Base-by-base conservation (phyloP, 37 sponge, comb jelly and placozoan species). In the Beroe ovata region DNA sequence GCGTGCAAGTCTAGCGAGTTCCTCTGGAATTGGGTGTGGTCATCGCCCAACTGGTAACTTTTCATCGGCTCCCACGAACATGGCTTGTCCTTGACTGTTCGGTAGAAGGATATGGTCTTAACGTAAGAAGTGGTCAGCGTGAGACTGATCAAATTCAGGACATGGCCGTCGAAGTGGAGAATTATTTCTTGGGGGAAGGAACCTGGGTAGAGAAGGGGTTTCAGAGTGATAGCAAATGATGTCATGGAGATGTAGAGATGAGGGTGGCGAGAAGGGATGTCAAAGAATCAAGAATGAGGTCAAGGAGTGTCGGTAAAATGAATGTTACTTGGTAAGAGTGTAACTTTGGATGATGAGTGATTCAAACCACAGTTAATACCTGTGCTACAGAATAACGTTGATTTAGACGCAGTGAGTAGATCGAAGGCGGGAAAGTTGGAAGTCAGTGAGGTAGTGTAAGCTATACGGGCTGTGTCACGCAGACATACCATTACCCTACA, bases 121-220 rank as follows among this genome's bases (percentile, higher is more conserved):
- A 77, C 28, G 54, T 77, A 77, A 26, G 84, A 77, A n/a, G 84
- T 32, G 42, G 54, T 40, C 3, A 77, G 20, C n/a, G 19, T 11
- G 28, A 77, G 42, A 23, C 36, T 42, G 54, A 77, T 33, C n/a
- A 77, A 54, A 29, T 77, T 77, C 42, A 77, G 3, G 47, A 77
- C 84, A 66, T 66, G 69, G 4, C 38, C 38, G 22, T 39, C 26
- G 54, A 77, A 77, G 54, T 77, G 42, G 21, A 77, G 42, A 23
- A 77, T 40, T 8, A 77, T 39, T 77, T 77, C 84, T 77, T 77
- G 84, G 26, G 84, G 84, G 21, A 77, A 77, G n/a, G 54, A 42
- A 40, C 84, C 84, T 77, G 54, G 21, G 23, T 23, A 28, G 19
- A 63, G 26, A 21, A 19, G 59, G 16, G 59, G 59, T 58, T 58